These are phyloP conservation scores for Aporophyla nigra DNA, from an alignment of 2,888 invertebrate species.

Conservation along the genomic window DNA sequence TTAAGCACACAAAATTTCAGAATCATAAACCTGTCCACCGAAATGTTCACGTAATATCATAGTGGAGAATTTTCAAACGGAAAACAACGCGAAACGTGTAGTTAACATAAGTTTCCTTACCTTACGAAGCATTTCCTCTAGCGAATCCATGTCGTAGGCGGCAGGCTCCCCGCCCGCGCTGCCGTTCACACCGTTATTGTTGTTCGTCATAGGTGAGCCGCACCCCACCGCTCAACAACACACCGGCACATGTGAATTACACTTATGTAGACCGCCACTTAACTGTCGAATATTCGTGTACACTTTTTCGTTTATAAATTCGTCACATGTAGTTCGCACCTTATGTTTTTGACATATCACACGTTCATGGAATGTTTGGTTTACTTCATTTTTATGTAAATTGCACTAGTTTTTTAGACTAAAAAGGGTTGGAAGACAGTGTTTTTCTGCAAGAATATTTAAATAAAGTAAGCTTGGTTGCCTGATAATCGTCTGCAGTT, in stretches of 20 bases:
- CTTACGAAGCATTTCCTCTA: slow-evolving; percentile 95
- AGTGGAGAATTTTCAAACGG: slow-evolving; percentile 46
- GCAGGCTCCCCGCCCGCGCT: slow-evolving; percentile 92
- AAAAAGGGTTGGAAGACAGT: slow-evolving; percentile 72
- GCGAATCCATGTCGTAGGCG: slow-evolving; percentile 93
- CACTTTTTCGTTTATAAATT: slow-evolving; percentile 43
- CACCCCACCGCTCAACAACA: slow-evolving; percentile 73
- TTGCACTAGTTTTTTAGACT: slow-evolving; percentile 67
- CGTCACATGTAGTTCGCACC: slow-evolving; percentile 57
- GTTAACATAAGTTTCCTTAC: slow-evolving; percentile 79
- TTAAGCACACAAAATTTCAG: slow-evolving; percentile 28
- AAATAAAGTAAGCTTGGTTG: not conserved
- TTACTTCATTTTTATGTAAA: slow-evolving; percentile 38
- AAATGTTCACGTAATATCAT: slow-evolving; percentile 47
- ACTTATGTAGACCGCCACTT: slow-evolving; percentile 70
- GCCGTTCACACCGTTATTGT: slow-evolving; percentile 92
- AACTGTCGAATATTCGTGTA: slow-evolving; percentile 44
- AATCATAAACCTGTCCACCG: slow-evolving; percentile 30
- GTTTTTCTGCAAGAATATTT: slow-evolving; percentile 49
- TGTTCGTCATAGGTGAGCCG: slow-evolving; percentile 91
- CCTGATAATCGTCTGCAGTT: slow-evolving; percentile 29
- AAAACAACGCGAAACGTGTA: slow-evolving; percentile 50
- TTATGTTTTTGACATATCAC: slow-evolving; percentile 28
- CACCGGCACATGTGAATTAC: slow-evolving; percentile 71
- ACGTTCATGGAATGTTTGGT: slow-evolving; percentile 5